phyloP scores from a whole-genome alignment of 2,113 vertebrate genomes.

The Colossoma macropomum region DNA sequence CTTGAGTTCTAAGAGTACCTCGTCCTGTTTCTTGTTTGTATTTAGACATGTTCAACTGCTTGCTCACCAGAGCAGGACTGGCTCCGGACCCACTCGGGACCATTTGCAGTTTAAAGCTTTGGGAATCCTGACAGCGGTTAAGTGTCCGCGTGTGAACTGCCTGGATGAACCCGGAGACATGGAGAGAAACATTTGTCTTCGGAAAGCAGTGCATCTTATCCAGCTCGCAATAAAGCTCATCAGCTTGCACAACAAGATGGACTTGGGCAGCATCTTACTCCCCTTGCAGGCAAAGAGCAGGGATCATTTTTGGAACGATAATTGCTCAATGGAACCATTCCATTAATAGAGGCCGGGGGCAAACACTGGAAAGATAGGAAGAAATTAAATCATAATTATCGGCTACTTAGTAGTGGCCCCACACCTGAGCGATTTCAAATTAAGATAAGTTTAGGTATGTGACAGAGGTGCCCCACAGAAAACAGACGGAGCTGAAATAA shows the following conservation, averaged over 20 bases:
- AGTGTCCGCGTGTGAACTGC: slow-evolving; percentile 29
- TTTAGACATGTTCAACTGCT: slow-evolving; percentile 34
- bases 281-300: slow-evolving; percentile 30
- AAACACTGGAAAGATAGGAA: slow-evolving; percentile 26
- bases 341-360: slow-evolving; percentile 51
- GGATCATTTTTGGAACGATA: slow-evolving; percentile 13
- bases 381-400: slow-evolving; percentile 55
- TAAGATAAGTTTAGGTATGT: slow-evolving; percentile 35
- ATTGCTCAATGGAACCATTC: slow-evolving; percentile 49
- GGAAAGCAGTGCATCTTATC: slow-evolving; percentile 13
- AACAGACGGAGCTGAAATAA: neutral
- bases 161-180: slow-evolving; percentile 10
- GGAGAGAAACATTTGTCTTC: slow-evolving; percentile 14
- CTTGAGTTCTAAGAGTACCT: neutral
- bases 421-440: slow-evolving; percentile 46
- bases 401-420: slow-evolving; percentile 36
- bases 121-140: slow-evolving; percentile 13
- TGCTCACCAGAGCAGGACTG: slow-evolving; percentile 18
- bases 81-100: neutral
- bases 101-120: slow-evolving; percentile 4
- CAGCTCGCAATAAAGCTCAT: slow-evolving; percentile 2
- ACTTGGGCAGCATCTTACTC: slow-evolving; percentile 8
- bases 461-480: slow-evolving; percentile 5
- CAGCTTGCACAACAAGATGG: neutral
- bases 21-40: neutral